Conservation (phyloP, 2,113 vertebrate species). For the Psophia crepitans region DNA sequence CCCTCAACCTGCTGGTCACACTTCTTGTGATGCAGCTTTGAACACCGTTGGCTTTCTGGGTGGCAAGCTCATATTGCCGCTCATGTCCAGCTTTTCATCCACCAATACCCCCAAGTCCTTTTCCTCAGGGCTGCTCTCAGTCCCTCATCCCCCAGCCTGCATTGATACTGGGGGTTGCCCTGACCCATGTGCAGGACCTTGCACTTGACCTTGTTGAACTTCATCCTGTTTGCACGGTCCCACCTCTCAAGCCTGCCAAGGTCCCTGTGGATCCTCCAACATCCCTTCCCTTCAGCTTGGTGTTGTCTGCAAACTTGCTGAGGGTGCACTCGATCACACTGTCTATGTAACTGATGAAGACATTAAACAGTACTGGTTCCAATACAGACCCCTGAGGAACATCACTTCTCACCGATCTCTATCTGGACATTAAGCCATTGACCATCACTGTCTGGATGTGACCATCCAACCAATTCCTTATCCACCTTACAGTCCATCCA, state of each 20-base stretch:
- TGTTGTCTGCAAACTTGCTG: neutral
- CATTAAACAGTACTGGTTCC: neutral
- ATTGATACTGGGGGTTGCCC: rapidly evolving
- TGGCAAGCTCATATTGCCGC: rapidly evolving
- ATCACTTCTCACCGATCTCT: neutral
- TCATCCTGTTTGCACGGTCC: neutral
- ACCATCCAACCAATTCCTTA: neutral
- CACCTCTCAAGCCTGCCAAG: too few relatives aligned
- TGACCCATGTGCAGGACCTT: neutral
- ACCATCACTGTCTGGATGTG: neutral
- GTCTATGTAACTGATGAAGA: neutral
- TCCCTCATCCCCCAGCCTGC: neutral
- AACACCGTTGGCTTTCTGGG: neutral
- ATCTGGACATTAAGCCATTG: neutral
- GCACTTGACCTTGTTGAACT: neutral
- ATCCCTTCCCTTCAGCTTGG: neutral
- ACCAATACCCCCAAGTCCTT: too few relatives aligned
- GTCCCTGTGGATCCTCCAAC: neutral
- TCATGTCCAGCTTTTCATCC: neutral
- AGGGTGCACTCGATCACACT: neutral
- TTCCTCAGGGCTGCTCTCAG: neutral
- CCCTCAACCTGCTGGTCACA: rapidly evolving
- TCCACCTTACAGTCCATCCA: neutral
- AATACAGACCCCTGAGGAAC: neutral
- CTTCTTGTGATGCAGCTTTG: neutral